phyloP scores from a whole-genome alignment of 2,888 invertebrate species.

The Campopleginae sp. region DNA sequence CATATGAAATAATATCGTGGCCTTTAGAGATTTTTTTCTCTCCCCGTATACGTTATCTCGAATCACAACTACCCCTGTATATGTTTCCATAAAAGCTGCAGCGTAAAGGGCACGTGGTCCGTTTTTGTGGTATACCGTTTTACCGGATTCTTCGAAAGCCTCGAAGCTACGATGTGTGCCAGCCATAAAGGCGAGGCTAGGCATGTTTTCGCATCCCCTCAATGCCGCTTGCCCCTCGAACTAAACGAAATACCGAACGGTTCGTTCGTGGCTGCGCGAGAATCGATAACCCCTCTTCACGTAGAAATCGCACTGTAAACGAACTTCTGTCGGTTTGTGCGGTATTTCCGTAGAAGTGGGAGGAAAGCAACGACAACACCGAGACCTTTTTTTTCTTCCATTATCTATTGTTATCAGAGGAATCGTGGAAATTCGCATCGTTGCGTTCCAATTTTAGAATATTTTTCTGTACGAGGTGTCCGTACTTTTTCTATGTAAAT shows the following conservation, averaged over 20 bases:
- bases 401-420: not conserved
- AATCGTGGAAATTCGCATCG: conserved; percentile 32
- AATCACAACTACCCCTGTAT: conserved; percentile 16
- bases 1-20: not conserved
- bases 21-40: not conserved
- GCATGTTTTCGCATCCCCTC: conserved; percentile 31
- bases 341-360: conserved; percentile 20
- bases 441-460: conserved; percentile 23
- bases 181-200: conserved; percentile 25
- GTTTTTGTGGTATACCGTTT: conserved; percentile 5
- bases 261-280: conserved; percentile 36
- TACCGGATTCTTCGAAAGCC: conserved; percentile 57
- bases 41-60: not conserved
- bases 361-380: conserved; percentile 5
- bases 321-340: conserved; percentile 29
- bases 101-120: conserved; percentile 22
- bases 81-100: conserved; percentile 25
- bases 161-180: conserved; percentile 37
- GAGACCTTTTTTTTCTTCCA: not conserved
- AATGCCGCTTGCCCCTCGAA: conserved; percentile 7
- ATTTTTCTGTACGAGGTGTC: not conserved
- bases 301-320: conserved; percentile 54
- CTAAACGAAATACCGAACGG: conserved; percentile 57
- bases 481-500: not conserved
- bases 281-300: conserved; percentile 46